Evolutionary conservation across 2,797 vertebrate species (phyloP).

Genomic region (Sternotherus odoratus): DNA sequence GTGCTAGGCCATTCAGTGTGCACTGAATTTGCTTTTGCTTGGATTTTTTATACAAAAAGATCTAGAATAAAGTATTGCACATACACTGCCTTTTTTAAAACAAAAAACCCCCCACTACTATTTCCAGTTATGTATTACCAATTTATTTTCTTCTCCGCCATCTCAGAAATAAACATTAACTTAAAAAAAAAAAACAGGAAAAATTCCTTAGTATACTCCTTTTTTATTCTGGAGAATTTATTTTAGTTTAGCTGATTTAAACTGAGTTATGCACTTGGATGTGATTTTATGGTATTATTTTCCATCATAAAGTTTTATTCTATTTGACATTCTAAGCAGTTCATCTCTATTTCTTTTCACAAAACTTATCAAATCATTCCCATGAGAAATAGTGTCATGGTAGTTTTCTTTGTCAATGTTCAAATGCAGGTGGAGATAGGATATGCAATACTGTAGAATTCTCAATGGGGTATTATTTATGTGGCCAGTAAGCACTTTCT

Average conservation of each 20-base stretch:
- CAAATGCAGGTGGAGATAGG: neutral
- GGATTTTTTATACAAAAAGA: neutral
- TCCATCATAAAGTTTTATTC: neutral
- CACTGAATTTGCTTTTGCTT: neutral
- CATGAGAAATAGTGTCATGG: neutral
- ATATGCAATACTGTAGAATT: neutral
- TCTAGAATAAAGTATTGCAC: neutral
- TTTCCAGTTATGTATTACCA: neutral
- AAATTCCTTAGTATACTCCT: neutral
- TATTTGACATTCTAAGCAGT: neutral
- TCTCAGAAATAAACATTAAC: neutral
- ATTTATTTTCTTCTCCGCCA: neutral
- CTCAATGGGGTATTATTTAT: neutral
- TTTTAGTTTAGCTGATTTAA: neutral
- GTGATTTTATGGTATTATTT: neutral
- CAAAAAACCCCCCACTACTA: too few relatives aligned
- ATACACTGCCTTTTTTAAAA: neutral
- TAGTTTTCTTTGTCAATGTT: neutral
- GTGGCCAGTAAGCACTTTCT: neutral
- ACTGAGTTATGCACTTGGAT: neutral
- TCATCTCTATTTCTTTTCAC: neutral
- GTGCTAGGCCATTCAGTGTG: neutral
- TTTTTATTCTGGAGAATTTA: neutral
- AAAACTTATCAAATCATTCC: neutral
- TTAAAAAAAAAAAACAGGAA: neutral